A percentile compares a stretch with the other conserved stretches of the same genome.
Evolutionary conservation across 2,113 vertebrate genomes (phyloP).

Genomic region (Danionella cerebrum): DNA sequence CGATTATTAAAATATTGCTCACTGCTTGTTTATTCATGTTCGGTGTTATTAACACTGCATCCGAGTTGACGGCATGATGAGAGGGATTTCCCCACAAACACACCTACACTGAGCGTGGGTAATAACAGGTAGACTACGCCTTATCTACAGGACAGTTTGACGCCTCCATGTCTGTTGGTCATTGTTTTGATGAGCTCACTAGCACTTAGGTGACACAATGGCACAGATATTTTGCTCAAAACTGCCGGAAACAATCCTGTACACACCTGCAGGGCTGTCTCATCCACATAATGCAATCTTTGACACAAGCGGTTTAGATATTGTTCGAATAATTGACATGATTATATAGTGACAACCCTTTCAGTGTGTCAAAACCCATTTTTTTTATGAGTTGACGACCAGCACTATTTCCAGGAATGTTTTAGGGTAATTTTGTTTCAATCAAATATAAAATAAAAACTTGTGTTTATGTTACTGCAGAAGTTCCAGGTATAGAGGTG

Average conservation of each 20-base stretch:
- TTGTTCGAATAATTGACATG: constrained; percentile 19
- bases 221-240: neutral
- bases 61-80: neutral
- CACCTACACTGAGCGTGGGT: constrained; percentile 27
- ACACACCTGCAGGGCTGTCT: neutral
- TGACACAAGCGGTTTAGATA: constrained; percentile 5
- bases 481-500: too few species aligned
- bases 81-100: constrained; percentile 32
- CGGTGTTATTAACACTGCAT: neutral
- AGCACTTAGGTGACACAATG: constrained; percentile 37
- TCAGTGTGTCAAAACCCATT: neutral
- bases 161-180: constrained; percentile 40
- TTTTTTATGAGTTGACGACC: too few species aligned
- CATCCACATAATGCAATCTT: constrained; percentile 10
- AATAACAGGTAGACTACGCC: constrained; percentile 38
- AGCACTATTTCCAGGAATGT: too few species aligned
- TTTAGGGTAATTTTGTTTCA: too few species aligned
- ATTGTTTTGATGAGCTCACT: constrained; percentile 40
- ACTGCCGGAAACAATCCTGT: neutral
- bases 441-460: too few species aligned
- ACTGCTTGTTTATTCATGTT: constrained; percentile 2
- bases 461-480: too few species aligned
- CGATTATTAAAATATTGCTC: neutral
- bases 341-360: constrained; percentile 9
- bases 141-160: constrained; percentile 34